Percentiles rank a stretch among this genome's conserved stretches.
phyloP scores from a whole-genome alignment of 1,140 invertebrate genomes.

The Coelopa frigida region DNA sequence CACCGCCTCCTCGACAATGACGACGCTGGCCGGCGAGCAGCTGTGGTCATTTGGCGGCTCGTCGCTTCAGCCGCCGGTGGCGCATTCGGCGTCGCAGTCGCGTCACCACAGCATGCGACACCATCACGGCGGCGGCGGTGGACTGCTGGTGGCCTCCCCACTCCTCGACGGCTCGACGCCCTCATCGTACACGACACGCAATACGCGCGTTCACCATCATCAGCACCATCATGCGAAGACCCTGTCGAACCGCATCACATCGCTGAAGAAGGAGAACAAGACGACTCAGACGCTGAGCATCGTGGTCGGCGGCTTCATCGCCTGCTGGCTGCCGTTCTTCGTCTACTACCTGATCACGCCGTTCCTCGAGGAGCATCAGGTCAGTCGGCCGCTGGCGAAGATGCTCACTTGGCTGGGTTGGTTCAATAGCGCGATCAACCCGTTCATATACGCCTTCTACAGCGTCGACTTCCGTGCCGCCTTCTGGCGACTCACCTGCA shows the following conservation, averaged over 20 bases:
- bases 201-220: slow-evolving; percentile 14
- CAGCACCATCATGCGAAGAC: slow-evolving; percentile 26
- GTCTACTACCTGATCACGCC: slow-evolving; percentile 75
- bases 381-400: slow-evolving; percentile 61
- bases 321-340: slow-evolving; percentile 88
- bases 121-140: background rate
- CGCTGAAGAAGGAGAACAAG: slow-evolving; percentile 69
- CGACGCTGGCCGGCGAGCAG: slow-evolving; percentile 31
- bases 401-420: slow-evolving; percentile 87
- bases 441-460: slow-evolving; percentile 84
- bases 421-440: slow-evolving; percentile 86
- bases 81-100: background rate
- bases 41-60: no score
- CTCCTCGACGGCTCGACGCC: background rate
- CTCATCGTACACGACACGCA: background rate
- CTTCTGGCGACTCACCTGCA: slow-evolving; percentile 73
- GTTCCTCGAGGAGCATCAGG: slow-evolving; percentile 53
- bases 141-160: slow-evolving; percentile 21
- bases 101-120: no score
- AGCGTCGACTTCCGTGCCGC: slow-evolving; percentile 76
- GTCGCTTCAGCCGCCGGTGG: background rate
- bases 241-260: slow-evolving; percentile 52
- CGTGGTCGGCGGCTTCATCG: slow-evolving; percentile 85
- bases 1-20: slow-evolving; percentile 36
- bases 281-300: slow-evolving; percentile 86